Evolutionary conservation across 2,888 invertebrate genomes (phyloP).

Genomic region (Dysmachus trigonus): DNA sequence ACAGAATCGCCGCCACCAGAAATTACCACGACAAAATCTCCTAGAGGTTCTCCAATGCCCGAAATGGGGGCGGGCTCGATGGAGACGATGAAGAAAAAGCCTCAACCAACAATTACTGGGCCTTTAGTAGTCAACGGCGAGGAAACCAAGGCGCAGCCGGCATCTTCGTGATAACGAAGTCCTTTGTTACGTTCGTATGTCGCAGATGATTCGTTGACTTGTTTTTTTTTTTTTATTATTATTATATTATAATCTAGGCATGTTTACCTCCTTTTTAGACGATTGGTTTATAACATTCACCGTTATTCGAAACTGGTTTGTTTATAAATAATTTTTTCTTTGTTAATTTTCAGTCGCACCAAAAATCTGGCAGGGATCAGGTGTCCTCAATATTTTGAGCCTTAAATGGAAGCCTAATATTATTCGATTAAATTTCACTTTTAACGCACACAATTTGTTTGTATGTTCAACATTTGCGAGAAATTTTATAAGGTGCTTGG

Average conservation of each 20-base stretch:
- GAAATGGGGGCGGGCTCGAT: neutral
- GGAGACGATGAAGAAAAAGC: neutral
- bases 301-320: neutral
- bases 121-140: constrained; percentile 16
- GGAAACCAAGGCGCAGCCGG: neutral
- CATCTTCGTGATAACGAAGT: neutral
- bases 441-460: neutral
- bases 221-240: constrained; percentile 10
- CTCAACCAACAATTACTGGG: neutral
- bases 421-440: neutral
- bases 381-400: neutral
- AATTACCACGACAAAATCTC: neutral
- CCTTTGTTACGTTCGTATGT: neutral
- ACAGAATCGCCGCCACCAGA: neutral
- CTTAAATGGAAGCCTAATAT: neutral
- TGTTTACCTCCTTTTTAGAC: neutral
- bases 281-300: neutral
- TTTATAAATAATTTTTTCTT: neutral
- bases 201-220: constrained; percentile 9
- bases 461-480: neutral
- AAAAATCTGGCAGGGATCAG: neutral
- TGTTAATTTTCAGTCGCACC: constrained; percentile 1
- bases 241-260: neutral
- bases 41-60: neutral
- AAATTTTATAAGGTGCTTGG: neutral